phyloP scores from a whole-genome alignment of 2,113 vertebrate species.

The human (Homo sapiens) region GRCh38 chr2:186068501-186069000 shows the following conservation, averaged over 20 bases:
- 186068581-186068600: background rate
- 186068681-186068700: background rate
- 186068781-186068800: background rate
- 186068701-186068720: background rate
- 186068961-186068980: background rate
- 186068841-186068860: background rate
- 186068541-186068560: background rate
- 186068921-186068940: background rate
- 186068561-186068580: background rate
- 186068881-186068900: background rate
- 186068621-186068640: background rate
- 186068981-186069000: conserved; percentile 31
- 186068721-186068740: background rate
- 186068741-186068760: background rate
- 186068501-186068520: background rate
- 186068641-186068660: background rate
- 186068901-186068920: background rate
- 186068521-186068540: background rate
- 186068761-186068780: background rate
- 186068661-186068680: background rate
- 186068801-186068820: background rate
- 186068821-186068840: background rate
- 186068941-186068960: background rate
- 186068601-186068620: background rate
- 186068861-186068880: background rate